A percentile compares a stretch with the other conserved stretches of the same genome.
These are phyloP conservation scores for Hemicrepidius hirtus DNA, from an alignment of 2,888 invertebrate species.

Conservation along the genomic window DNA sequence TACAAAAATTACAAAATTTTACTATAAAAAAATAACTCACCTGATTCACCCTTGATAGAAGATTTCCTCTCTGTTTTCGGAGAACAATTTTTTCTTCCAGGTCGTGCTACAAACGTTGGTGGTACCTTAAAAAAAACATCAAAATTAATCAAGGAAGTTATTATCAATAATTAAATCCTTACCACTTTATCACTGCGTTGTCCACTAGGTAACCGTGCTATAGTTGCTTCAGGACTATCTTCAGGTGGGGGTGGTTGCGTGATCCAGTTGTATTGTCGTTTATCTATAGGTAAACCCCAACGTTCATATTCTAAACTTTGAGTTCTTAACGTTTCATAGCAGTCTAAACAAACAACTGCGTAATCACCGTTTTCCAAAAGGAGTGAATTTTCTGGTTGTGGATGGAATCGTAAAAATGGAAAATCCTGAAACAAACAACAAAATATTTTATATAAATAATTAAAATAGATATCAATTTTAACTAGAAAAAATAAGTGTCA, in stretches of 20 bases:
- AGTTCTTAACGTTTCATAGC: conserved; percentile 92
- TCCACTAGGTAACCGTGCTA: conserved; percentile 89
- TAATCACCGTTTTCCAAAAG: conserved; percentile 92
- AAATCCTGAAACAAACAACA: conserved; percentile 86
- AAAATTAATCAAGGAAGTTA: too few species aligned
- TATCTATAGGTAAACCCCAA: conserved; percentile 92
- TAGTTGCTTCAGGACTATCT: conserved; percentile 89
- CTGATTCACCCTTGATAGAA: conserved; percentile 67
- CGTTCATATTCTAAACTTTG: conserved; percentile 93
- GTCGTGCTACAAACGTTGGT: conserved; percentile 74
- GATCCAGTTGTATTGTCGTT: conserved; percentile 95
- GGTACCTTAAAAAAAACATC: conserved; percentile 72
- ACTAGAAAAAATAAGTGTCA: too few species aligned
- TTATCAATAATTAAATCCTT: conserved; percentile 59
- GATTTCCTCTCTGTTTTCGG: conserved; percentile 75
- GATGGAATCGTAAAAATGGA: conserved; percentile 88
- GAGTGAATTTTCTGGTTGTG: conserved; percentile 89
- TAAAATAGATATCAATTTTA: too few species aligned
- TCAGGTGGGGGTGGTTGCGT: conserved; percentile 94
- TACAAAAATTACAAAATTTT: too few species aligned
- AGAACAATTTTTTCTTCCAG: conserved; percentile 79
- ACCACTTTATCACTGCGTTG: conserved; percentile 89
- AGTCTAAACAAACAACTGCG: conserved; percentile 93
- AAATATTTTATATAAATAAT: too few species aligned
- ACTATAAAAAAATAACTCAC: too few species aligned